Evolutionary conservation across 2,113 vertebrate genomes (phyloP), one percentile per base, ranked within the genome.

Genomic region (Grantiella picta): DNA sequence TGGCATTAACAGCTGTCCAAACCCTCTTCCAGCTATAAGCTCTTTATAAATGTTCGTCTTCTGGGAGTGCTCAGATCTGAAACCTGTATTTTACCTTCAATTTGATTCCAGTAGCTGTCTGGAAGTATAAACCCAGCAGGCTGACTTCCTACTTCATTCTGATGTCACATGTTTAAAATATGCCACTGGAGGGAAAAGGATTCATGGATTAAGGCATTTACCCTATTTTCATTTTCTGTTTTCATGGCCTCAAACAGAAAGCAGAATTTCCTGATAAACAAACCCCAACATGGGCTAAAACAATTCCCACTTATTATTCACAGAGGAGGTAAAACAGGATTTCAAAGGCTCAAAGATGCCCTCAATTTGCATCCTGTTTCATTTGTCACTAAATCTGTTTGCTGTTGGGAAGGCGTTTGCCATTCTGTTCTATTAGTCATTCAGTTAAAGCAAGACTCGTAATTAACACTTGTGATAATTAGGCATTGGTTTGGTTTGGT

Each of bases 391-490:
- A 94, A 97, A 97, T 96, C 94, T 96, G 92, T 95, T 97, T 95
- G 95, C 95, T 94, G 89, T 96, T 94, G 88, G 96, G 72, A 87
- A 95, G 95, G 90, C 75, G 1, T 94, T 97, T 97, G 80, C 93
- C 96, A 96, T 97, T 82, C 96, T 93, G 92, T 96, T 96, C 96
- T 95, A 96, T 97, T 97, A 97, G 95, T 95, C 91, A 94, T 96
- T 96, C 94, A 54, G 95, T 93, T 96, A 94, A 95, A 97, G 88
- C 78, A 95, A 94, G 93, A 90, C 91, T 96, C 94, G 94, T 95
- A 97, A 97, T 97, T 97, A 97, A 95, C 96, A 96, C 96, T 96
- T 90, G 90, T 93, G 93, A 96, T 97, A 97, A 98, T 96, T 96
- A 96, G 89, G 83, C 44, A 2, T 77, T 87, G 86, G 92, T 93